Conservation (phyloP, 2,888 invertebrate genomes). For the Mythimna albipuncta region DNA sequence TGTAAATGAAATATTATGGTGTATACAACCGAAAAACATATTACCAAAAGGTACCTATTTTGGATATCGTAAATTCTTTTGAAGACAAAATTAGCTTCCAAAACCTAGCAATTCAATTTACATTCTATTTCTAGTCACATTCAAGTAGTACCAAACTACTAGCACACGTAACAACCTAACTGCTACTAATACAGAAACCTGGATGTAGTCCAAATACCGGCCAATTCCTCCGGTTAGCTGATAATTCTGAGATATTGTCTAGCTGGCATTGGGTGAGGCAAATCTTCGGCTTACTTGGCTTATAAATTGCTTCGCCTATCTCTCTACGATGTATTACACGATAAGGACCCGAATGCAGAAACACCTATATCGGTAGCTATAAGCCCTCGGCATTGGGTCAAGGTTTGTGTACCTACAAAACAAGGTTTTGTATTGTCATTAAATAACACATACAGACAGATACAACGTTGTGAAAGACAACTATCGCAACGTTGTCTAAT, state of each 20-base stretch:
- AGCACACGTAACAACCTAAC: slow-evolving; percentile 14
- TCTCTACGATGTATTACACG: slow-evolving; percentile 10
- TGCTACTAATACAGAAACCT: slow-evolving; percentile 41
- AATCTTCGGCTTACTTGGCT: slow-evolving; percentile 44
- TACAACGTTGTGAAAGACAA: too few species aligned
- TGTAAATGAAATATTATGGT: too few species aligned
- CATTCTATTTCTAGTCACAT: slow-evolving; percentile 6
- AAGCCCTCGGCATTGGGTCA: neutral
- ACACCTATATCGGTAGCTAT: neutral
- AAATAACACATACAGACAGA: too few species aligned
- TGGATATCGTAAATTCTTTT: neutral
- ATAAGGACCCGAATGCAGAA: slow-evolving; percentile 14
- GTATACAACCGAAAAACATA: too few species aligned
- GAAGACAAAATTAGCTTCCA: neutral
- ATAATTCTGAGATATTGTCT: slow-evolving; percentile 55
- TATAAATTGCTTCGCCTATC: slow-evolving; percentile 22
- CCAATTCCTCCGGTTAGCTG: slow-evolving; percentile 34
- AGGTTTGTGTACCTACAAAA: neutral
- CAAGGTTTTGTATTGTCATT: too few species aligned
- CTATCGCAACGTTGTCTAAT: too few species aligned
- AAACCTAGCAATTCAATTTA: neutral
- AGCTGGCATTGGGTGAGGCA: slow-evolving; percentile 38
- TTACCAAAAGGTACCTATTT: too few species aligned
- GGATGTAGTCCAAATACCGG: slow-evolving; percentile 53
- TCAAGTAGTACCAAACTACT: slow-evolving; percentile 9